These are phyloP conservation scores for Lates calcarifer DNA, from an alignment of 2,113 vertebrate genomes.

Conservation along the genomic window DNA sequence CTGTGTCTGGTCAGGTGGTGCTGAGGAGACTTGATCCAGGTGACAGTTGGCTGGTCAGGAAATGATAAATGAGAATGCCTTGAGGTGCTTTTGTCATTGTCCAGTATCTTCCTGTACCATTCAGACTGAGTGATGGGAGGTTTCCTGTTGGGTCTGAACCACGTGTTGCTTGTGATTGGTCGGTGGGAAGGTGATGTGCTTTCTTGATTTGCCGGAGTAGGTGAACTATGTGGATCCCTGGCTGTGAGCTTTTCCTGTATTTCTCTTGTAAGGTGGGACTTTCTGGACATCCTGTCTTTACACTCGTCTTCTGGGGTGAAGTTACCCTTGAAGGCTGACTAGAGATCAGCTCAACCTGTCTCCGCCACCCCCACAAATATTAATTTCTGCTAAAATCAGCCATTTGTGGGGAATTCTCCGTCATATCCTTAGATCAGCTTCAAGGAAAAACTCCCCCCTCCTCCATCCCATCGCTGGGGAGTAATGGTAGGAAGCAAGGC, in stretches of 20 bases:
- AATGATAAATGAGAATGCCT: slow-evolving; percentile 26
- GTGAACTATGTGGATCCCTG: slow-evolving; percentile 14
- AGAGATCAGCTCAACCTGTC: slow-evolving; percentile 41
- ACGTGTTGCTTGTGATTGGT: slow-evolving; percentile 35
- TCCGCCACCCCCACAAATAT: not conserved
- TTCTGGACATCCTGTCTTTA: slow-evolving; percentile 25
- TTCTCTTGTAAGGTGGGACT: slow-evolving; percentile 39
- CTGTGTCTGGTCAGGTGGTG: slow-evolving; percentile 14
- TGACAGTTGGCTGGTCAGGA: slow-evolving; percentile 16
- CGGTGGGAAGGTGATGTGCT: slow-evolving; percentile 61
- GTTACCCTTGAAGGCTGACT: slow-evolving; percentile 29
- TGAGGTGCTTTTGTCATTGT: not conserved
- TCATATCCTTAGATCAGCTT: slow-evolving; percentile 34
- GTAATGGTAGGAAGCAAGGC: slow-evolving; percentile 57
- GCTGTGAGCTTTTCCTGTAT: slow-evolving; percentile 32
- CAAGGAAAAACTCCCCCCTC: slow-evolving; percentile 29
- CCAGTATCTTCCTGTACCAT: not conserved
- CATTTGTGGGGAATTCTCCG: slow-evolving; percentile 17
- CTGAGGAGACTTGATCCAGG: slow-evolving; percentile 34
- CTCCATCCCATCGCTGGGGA: slow-evolving; percentile 54
- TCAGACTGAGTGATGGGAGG: slow-evolving; percentile 19
- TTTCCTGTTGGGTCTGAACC: slow-evolving; percentile 36
- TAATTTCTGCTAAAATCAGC: slow-evolving; percentile 38
- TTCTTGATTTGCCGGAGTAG: slow-evolving; percentile 31
- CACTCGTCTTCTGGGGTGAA: slow-evolving; percentile 15